Evolutionary conservation across 2,113 vertebrate genomes (phyloP).

Genomic region (Cynocephalus volans): DNA sequence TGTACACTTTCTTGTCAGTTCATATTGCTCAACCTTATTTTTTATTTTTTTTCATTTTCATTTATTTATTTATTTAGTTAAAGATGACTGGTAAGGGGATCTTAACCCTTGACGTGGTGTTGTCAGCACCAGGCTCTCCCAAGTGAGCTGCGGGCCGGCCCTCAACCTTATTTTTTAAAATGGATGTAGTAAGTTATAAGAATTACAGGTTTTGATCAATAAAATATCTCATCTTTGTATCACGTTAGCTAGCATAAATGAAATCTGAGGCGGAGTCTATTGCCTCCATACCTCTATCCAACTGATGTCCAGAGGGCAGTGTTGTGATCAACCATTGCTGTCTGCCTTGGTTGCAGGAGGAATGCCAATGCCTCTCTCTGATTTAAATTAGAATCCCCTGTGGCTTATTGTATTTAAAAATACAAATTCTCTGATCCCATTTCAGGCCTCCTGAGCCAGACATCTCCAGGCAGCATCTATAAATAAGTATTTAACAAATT

Average conservation of each 20-base stretch:
- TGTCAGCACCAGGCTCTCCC: too few species aligned
- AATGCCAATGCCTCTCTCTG: neutral
- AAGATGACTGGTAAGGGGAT: too few species aligned
- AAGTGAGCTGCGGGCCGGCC: too few species aligned
- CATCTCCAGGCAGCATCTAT: neutral
- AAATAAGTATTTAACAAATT: slow-evolving; percentile 5
- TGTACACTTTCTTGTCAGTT: neutral
- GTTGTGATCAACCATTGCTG: neutral
- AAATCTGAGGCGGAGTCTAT: neutral
- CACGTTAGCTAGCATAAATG: neutral
- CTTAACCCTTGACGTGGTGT: too few species aligned
- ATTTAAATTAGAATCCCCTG: neutral
- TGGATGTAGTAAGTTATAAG: too few species aligned
- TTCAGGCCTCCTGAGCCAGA: neutral
- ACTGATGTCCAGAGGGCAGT: neutral
- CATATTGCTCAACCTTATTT: neutral
- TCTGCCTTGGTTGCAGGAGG: too few species aligned
- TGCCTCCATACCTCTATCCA: neutral
- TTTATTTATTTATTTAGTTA: too few species aligned
- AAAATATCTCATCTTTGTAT: neutral
- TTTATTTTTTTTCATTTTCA: too few species aligned
- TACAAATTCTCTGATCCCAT: neutral
- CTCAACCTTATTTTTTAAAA: too few species aligned
- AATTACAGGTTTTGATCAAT: neutral
- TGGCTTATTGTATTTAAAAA: neutral